These are phyloP conservation scores for Peromyscus nudipes DNA, from an alignment of 2,797 vertebrate genomes.

Conservation along the genomic window DNA sequence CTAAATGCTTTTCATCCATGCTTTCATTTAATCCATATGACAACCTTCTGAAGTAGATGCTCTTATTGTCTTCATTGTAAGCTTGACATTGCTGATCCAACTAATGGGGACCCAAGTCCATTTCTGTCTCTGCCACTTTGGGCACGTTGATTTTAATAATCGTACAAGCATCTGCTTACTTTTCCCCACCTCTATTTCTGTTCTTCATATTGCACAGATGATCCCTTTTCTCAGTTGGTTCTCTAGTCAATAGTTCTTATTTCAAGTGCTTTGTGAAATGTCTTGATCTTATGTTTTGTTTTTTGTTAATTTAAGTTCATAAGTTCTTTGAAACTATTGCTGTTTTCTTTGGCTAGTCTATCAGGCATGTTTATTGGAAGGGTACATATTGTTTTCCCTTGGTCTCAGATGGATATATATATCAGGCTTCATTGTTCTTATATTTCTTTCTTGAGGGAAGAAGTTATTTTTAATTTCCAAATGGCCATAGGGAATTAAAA, in stretches of 20 bases:
- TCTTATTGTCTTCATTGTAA: constrained; percentile 63
- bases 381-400: constrained; percentile 17
- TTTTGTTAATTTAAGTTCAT: constrained; percentile 33
- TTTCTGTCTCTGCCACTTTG: constrained; percentile 65
- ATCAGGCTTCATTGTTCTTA: constrained; percentile 23
- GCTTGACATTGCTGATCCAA: constrained; percentile 59
- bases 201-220: constrained; percentile 38
- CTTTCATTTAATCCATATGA: constrained; percentile 41
- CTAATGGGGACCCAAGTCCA: constrained; percentile 53
- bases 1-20: constrained; percentile 36
- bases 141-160: constrained; percentile 67
- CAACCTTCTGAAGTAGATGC: constrained; percentile 44
- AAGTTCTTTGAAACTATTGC: constrained; percentile 9
- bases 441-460: neutral
- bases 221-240: constrained; percentile 22
- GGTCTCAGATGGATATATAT: neutral
- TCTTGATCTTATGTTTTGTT: constrained; percentile 66
- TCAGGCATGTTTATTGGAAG: constrained; percentile 8
- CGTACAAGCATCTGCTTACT: constrained; percentile 35
- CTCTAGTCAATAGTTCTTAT: constrained; percentile 57
- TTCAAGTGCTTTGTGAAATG: constrained; percentile 59
- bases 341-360: neutral
- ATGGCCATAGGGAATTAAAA: neutral
- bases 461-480: constrained; percentile 43
- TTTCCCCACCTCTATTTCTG: neutral